A percentile compares a stretch with the other conserved stretches of the same genome.
phyloP scores from a whole-genome alignment of 2,113 vertebrate genomes.

The Dunckerocampus dactyliophorus region DNA sequence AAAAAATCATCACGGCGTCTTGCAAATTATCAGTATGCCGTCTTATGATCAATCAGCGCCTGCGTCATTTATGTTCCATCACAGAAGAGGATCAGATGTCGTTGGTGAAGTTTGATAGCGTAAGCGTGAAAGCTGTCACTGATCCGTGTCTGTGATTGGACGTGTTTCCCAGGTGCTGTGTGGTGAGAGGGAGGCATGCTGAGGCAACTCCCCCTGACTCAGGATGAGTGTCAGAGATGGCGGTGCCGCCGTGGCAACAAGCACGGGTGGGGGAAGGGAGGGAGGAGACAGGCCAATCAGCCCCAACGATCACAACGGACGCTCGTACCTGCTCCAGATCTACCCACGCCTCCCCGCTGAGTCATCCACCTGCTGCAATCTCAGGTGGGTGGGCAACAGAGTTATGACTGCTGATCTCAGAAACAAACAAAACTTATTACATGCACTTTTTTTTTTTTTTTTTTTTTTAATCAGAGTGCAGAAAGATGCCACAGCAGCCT shows the following conservation, averaged over 20 bases:
- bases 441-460: background rate
- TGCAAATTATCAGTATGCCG: no score
- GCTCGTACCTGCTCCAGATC: conserved; percentile 84
- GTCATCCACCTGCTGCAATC: conserved; percentile 75
- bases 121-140: conserved; percentile 1
- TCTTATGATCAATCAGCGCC: no score
- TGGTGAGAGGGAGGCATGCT: conserved; percentile 78
- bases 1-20: no score
- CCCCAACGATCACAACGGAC: conserved; percentile 73
- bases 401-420: background rate
- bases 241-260: conserved; percentile 68
- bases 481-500: conserved; percentile 84
- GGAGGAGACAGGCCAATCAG: conserved; percentile 62
- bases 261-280: conserved; percentile 53
- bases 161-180: conserved; percentile 69
- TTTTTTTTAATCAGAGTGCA: conserved; percentile 70
- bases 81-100: no score
- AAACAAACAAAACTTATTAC: background rate
- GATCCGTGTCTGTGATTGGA: conserved; percentile 4
- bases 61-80: no score
- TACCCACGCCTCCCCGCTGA: conserved; percentile 81
- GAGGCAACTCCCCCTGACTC: conserved; percentile 75
- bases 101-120: no score
- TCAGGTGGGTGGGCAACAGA: conserved; percentile 51
- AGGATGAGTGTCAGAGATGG: conserved; percentile 94